These are phyloP conservation scores for Salvelinus fontinalis DNA, from an alignment of 2,113 vertebrate genomes.

Conservation along the genomic window DNA sequence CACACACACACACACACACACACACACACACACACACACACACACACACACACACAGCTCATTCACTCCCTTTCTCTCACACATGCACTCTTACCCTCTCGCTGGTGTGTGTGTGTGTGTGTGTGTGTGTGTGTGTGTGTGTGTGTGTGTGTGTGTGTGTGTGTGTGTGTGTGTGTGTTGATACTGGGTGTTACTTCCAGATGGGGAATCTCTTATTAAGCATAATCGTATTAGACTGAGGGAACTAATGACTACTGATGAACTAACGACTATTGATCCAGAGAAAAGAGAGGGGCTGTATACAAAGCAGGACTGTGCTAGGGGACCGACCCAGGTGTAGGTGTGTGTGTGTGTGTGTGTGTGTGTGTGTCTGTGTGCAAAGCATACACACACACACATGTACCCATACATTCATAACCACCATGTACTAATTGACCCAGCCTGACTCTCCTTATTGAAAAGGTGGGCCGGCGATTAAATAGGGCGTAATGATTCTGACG, in stretches of 20 bases:
- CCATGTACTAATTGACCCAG: background rate
- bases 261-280: constrained; percentile 1
- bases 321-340: background rate
- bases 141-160: no score
- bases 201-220: no score
- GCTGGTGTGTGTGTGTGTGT: background rate
- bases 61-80: constrained; percentile 17
- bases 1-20: constrained; percentile 68
- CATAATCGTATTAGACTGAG: background rate
- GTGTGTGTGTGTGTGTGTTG: background rate
- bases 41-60: background rate
- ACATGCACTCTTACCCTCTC: constrained; percentile 1
- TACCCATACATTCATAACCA: background rate
- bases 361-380: background rate
- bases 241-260: background rate
- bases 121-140: no score
- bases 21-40: constrained; percentile 46
- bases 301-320: background rate
- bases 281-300: background rate
- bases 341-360: constrained; percentile 11
- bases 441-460: background rate
- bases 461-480: background rate
- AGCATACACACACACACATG: background rate
- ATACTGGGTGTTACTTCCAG: background rate
- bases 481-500: background rate